Evolutionary conservation across 2,888 invertebrate species (phyloP).

Genomic region (Erpobdella octoculata): DNA sequence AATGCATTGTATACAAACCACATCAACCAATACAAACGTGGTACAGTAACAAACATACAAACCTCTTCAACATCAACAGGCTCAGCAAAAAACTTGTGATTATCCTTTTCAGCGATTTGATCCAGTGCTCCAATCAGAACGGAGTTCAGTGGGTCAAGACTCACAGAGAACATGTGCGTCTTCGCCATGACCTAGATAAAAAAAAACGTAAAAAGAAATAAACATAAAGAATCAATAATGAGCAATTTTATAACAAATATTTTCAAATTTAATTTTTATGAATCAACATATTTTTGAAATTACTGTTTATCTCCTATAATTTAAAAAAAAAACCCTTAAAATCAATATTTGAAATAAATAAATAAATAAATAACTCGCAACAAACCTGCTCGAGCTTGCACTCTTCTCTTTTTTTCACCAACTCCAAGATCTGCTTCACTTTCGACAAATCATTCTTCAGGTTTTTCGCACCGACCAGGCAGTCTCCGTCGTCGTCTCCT

Average conservation of each 20-base stretch:
- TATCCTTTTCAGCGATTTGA: constrained; percentile 69
- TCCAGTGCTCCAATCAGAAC: constrained; percentile 58
- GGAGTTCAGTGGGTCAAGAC: background rate
- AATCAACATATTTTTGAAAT: too few relatives aligned
- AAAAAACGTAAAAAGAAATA: background rate
- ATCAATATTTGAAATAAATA: too few relatives aligned
- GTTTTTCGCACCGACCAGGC: constrained; percentile 3
- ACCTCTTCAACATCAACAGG: constrained; percentile 71
- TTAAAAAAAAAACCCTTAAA: too few relatives aligned
- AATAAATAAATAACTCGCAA: too few relatives aligned
- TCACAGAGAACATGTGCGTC: background rate
- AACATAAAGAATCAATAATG: background rate
- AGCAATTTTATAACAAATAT: background rate
- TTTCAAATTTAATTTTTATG: background rate
- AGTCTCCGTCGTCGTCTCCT: background rate
- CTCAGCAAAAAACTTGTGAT: constrained; percentile 78
- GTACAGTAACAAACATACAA: too few relatives aligned
- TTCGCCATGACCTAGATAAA: background rate
- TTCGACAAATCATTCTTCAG: constrained; percentile 86
- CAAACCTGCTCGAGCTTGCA: constrained; percentile 67
- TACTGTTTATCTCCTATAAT: too few relatives aligned
- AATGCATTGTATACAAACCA: too few relatives aligned
- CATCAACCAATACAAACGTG: too few relatives aligned
- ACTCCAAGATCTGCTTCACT: constrained; percentile 79
- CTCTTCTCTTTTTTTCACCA: constrained; percentile 89